These are phyloP conservation scores for Acrossocheilus wenchowensis DNA, from an alignment of 2,797 vertebrate species.

Conservation along the genomic window DNA sequence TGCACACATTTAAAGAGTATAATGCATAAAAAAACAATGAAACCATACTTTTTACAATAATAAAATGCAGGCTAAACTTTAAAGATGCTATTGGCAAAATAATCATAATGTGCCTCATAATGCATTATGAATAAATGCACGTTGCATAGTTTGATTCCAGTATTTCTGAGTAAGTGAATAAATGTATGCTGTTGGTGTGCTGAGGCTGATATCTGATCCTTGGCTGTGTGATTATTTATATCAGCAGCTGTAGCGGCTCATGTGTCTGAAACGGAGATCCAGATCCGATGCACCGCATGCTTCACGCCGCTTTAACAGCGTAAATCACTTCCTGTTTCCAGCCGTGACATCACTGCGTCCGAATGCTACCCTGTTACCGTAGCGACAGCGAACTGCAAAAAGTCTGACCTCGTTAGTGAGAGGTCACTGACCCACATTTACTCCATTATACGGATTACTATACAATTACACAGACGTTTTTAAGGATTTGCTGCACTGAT, in stretches of 20 bases:
- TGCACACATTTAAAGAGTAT: background rate
- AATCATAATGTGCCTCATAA: background rate
- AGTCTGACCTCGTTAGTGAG: background rate
- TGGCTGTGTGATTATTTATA: background rate
- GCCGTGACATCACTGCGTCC: background rate
- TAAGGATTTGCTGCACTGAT: background rate
- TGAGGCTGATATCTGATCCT: background rate
- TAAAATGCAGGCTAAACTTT: background rate
- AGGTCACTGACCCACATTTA: background rate
- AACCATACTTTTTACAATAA: background rate
- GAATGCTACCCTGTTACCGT: constrained; percentile 15
- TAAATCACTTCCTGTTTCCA: background rate
- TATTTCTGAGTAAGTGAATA: background rate
- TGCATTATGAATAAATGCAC: background rate
- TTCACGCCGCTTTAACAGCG: background rate
- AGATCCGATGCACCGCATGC: background rate
- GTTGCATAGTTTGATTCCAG: background rate
- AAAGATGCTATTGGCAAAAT: background rate
- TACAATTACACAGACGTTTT: background rate
- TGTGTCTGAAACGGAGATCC: background rate
- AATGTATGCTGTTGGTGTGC: background rate
- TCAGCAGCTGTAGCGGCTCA: constrained; percentile 1
- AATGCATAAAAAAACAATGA: background rate
- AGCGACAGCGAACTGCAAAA: background rate
- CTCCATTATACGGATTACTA: background rate